A percentile compares a stretch with the other conserved stretches of the same genome.
phyloP scores from a whole-genome alignment of 2,888 invertebrate genomes.

The Meiosimyza decipiens region DNA sequence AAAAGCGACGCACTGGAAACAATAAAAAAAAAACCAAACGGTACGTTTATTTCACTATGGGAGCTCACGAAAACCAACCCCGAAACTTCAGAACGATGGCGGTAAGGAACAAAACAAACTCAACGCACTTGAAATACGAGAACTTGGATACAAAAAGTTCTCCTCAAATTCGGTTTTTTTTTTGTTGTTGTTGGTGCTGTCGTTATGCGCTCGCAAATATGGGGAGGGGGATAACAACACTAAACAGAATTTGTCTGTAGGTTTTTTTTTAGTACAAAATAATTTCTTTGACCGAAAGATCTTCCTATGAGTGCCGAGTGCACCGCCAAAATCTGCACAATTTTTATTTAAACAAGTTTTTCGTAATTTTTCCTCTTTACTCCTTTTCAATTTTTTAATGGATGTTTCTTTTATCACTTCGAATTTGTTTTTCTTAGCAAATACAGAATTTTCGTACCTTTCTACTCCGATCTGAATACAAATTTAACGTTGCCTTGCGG shows the following conservation, averaged over 20 bases:
- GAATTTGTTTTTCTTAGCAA: background rate
- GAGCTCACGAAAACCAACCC: background rate
- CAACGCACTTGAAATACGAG: background rate
- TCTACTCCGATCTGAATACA: background rate
- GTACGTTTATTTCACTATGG: too few relatives aligned
- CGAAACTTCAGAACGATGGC: background rate
- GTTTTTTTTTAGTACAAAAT: background rate
- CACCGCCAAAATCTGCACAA: background rate
- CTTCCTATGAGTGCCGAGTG: background rate
- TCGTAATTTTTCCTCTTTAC: background rate
- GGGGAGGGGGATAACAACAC: background rate
- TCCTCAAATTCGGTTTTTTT: background rate
- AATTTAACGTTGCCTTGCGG: background rate
- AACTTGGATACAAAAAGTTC: background rate
- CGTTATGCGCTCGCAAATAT: background rate
- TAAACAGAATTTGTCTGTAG: background rate
- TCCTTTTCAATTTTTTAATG: background rate
- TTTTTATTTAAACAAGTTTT: background rate
- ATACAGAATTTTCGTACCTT: slow-evolving; percentile 21
- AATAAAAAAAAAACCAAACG: background rate
- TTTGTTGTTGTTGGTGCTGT: background rate
- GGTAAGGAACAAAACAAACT: slow-evolving; percentile 11
- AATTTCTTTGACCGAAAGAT: background rate
- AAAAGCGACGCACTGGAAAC: background rate
- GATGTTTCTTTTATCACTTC: background rate